A percentile compares a stretch with the other conserved stretches of the same genome.
Conservation (phyloP, 2,113 vertebrate genomes). For the Dicerorhinus sumatrensis region DNA sequence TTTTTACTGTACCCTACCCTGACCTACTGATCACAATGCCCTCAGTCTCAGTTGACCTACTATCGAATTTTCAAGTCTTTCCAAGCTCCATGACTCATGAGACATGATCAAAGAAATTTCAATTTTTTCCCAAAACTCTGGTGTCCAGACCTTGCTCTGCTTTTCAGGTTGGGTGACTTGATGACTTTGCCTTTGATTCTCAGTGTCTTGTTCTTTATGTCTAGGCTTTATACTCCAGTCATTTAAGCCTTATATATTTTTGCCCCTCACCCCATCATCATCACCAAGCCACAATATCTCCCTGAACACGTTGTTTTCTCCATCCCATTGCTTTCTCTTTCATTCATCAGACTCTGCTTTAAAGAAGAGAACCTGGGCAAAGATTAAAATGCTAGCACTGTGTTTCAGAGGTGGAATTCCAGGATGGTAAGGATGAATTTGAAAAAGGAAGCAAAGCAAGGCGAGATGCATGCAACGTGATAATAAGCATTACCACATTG, state of each 20-base stretch:
- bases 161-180: not conserved
- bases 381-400: not conserved
- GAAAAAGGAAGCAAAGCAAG: not conserved
- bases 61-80: not conserved
- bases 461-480: not conserved
- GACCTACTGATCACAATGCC: not conserved
- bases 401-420: not conserved
- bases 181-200: not conserved
- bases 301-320: not conserved
- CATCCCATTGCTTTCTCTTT: not conserved
- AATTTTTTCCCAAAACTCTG: not conserved
- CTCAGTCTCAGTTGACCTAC: not conserved
- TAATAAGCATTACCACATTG: not conserved
- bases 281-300: no score
- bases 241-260: not conserved
- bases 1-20: not conserved
- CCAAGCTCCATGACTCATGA: not conserved
- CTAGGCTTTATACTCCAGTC: not conserved
- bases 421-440: not conserved
- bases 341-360: not conserved
- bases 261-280: not conserved
- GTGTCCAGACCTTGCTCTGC: not conserved
- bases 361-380: not conserved
- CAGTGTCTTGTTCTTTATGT: not conserved
- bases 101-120: not conserved